These are phyloP conservation scores for Rallus limicola DNA, from an alignment of 2,113 vertebrate species.

Conservation along the genomic window DNA sequence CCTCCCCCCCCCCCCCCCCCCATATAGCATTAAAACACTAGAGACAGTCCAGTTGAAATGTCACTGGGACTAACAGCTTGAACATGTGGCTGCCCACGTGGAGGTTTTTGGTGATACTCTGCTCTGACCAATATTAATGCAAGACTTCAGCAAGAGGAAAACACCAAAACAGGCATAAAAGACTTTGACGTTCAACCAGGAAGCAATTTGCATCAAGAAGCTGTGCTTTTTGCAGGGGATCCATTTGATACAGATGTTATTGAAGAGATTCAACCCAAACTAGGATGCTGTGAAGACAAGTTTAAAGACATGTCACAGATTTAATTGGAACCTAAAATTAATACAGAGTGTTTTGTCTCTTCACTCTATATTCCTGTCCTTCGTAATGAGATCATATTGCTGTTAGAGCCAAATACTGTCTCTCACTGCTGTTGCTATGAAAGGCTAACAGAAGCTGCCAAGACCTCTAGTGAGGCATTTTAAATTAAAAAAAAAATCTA, in stretches of 20 bases:
- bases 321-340: conserved; percentile 27
- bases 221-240: background rate
- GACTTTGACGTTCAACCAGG: background rate
- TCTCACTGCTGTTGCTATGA: background rate
- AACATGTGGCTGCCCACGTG: background rate
- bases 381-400: conserved; percentile 13
- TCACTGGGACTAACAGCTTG: background rate
- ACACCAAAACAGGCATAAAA: conserved; percentile 1
- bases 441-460: conserved; percentile 1
- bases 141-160: background rate
- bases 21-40: background rate
- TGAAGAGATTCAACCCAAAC: background rate
- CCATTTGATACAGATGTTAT: background rate
- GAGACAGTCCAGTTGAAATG: background rate
- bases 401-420: conserved; percentile 22
- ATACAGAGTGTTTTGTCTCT: conserved; percentile 11
- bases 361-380: conserved; percentile 4
- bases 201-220: background rate
- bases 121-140: background rate
- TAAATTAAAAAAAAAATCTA: background rate
- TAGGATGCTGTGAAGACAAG: background rate
- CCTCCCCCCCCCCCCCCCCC: no score
- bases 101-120: background rate
- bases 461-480: background rate
- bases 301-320: background rate